Conservation (phyloP, 2,797 vertebrate species). For the Pantherophis alleghaniensis region DNA sequence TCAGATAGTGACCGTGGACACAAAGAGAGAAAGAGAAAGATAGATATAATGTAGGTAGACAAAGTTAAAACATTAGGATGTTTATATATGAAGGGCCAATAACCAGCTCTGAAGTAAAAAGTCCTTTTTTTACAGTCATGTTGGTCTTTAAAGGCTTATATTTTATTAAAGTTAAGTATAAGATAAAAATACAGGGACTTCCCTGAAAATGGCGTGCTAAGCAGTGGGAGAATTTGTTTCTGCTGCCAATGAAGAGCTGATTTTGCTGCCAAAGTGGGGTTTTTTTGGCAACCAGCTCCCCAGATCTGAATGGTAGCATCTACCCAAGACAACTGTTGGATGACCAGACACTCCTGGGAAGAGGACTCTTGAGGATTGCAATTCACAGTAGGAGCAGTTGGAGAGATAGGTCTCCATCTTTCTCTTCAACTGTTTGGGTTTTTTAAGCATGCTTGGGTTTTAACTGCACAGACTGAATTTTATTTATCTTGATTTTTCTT, state of each 20-base stretch:
- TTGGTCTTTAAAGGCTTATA: not conserved
- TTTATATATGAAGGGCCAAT: not conserved
- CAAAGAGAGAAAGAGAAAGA: not conserved
- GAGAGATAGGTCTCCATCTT: not conserved
- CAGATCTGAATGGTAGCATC: not conserved
- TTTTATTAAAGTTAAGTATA: too few relatives aligned
- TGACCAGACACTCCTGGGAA: not conserved
- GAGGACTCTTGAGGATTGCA: not conserved
- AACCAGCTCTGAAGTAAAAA: not conserved
- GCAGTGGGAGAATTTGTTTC: not conserved
- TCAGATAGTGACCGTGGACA: not conserved
- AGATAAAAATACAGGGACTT: not conserved
- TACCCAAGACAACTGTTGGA: not conserved
- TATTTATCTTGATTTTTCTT: not conserved
- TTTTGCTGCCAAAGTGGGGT: not conserved
- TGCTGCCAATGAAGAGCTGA: not conserved
- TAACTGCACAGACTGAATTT: not conserved
- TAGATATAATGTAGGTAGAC: not conserved
- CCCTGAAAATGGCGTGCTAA: not conserved
- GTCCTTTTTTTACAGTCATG: not conserved
- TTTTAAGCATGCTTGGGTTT: not conserved
- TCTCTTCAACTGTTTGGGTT: not conserved
- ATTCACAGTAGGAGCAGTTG: not conserved
- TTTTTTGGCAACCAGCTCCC: not conserved
- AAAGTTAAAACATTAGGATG: not conserved